Conservation (phyloP, 2,888 invertebrate genomes). For the Phalera bucephala region DNA sequence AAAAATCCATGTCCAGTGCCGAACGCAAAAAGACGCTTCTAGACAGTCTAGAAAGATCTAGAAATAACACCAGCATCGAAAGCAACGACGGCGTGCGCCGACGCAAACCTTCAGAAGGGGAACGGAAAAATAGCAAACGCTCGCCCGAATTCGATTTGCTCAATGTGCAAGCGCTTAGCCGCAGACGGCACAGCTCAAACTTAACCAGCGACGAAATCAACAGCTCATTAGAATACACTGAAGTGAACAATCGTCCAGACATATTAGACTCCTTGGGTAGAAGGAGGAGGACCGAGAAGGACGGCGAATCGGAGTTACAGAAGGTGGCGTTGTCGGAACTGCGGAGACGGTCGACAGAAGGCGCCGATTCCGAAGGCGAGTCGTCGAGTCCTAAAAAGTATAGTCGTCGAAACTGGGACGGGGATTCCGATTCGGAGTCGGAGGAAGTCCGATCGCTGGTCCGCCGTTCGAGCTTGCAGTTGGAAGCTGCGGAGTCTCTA, state of each 20-base stretch:
- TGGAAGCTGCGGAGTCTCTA: conserved; percentile 83
- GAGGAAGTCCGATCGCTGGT: conserved; percentile 86
- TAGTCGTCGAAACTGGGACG: conserved; percentile 55
- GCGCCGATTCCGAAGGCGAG: conserved; percentile 66
- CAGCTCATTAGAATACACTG: conserved; percentile 76
- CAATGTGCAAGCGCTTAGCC: conserved; percentile 67
- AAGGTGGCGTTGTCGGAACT: conserved; percentile 69
- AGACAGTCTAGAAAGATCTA: conserved; percentile 73
- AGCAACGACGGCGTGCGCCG: conserved; percentile 69
- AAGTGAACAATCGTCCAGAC: conserved; percentile 75
- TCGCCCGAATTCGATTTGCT: conserved; percentile 74
- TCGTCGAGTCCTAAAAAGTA: conserved; percentile 67
- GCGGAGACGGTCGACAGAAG: conserved; percentile 70
- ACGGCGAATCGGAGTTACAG: conserved; percentile 62
- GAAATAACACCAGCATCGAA: conserved; percentile 75
- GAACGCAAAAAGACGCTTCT: conserved; percentile 75
- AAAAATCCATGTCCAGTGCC: conserved; percentile 77
- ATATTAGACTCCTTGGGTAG: conserved; percentile 70
- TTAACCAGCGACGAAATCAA: conserved; percentile 76
- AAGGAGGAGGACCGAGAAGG: conserved; percentile 53
- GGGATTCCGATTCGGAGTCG: conserved; percentile 85
- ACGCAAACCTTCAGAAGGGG: conserved; percentile 65
- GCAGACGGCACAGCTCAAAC: conserved; percentile 74
- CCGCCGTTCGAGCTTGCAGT: conserved; percentile 84
- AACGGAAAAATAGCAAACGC: conserved; percentile 67